Percentiles rank a stretch among this genome's conserved stretches.
Conservation (phyloP, 2,888 invertebrate species). For the Drosophila mettleri region DNA sequence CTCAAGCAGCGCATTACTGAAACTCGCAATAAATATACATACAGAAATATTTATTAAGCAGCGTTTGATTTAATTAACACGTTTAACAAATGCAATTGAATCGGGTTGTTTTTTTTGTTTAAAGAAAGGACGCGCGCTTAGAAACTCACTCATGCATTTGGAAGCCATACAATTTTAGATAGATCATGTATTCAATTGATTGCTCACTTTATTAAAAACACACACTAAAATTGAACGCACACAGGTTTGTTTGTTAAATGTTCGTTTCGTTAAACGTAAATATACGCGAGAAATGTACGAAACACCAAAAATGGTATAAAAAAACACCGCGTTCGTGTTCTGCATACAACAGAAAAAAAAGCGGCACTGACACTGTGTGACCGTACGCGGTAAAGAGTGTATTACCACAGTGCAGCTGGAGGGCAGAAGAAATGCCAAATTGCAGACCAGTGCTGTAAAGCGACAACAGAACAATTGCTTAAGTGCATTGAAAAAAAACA, state of each 20-base stretch:
- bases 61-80: slow-evolving; percentile 31
- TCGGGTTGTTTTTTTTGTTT: slow-evolving; percentile 19
- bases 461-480: background rate
- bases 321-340: slow-evolving; percentile 49
- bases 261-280: slow-evolving; percentile 45
- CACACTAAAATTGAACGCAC: slow-evolving; percentile 12
- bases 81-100: slow-evolving; percentile 22
- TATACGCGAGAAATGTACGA: slow-evolving; percentile 48
- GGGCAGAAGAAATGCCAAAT: slow-evolving; percentile 2
- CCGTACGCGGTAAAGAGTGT: slow-evolving; percentile 14
- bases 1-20: slow-evolving; percentile 52
- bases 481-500: background rate
- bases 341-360: slow-evolving; percentile 51
- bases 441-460: slow-evolving; percentile 31
- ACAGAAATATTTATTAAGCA: slow-evolving; percentile 5
- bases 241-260: slow-evolving; percentile 38
- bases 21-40: slow-evolving; percentile 27
- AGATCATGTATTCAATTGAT: background rate
- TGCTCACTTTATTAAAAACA: slow-evolving; percentile 31
- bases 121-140: slow-evolving; percentile 44
- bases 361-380: slow-evolving; percentile 50
- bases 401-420: background rate
- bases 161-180: background rate
- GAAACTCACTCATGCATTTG: background rate
- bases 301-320: slow-evolving; percentile 31